Evolutionary conservation across 2,888 invertebrate genomes (phyloP), one percentile per base, ranked within the genome.

Genomic region (Calephelis perditalis): DNA sequence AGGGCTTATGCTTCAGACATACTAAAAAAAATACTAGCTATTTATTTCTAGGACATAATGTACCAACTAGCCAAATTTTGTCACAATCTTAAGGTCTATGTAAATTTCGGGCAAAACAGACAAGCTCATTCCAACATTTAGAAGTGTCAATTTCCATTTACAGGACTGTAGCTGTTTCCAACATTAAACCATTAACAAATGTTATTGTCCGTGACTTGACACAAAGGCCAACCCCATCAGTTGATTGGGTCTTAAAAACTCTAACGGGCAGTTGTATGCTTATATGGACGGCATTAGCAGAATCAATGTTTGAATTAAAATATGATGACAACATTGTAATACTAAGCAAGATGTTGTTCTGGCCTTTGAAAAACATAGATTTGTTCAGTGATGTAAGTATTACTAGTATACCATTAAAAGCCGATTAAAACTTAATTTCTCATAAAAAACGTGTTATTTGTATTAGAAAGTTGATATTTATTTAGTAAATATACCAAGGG

Each of bases 231-330:
- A 70, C 61, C 45, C 37, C 58, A 6, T 60, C 67, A 4, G 55
- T 73, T 15, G 61, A 71, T 6, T 69, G 63, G 66, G 52, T 79
- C 11, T 57, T 84, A 11, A 67, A 70, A 15, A 65, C 69, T 2
- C 65, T 80, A 4, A 62, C 73, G 1, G 15, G 62, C 5, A 71
- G 66, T 46, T 68, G 75, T 7, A 61, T 84, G 2, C 69, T 69
- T 1, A 15, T 85, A 5, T 87, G 89, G 88, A 77, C 76, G 2
- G 76, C 79, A 1, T 61, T 87, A 10, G 71, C 75, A 0, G 75
- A 81, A 49, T 68, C 74, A 9, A 62, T 81, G 7, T 67, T 65
- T 62, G 68, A 73, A 64, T 64, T 66, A 1, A 61, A 71, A 26
- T 63, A 62, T 47, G 63, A 70, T 36, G 58, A 67, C 0, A 68